Conservation (phyloP, 2,113 vertebrate species). For the Catharus bicknelli region DNA sequence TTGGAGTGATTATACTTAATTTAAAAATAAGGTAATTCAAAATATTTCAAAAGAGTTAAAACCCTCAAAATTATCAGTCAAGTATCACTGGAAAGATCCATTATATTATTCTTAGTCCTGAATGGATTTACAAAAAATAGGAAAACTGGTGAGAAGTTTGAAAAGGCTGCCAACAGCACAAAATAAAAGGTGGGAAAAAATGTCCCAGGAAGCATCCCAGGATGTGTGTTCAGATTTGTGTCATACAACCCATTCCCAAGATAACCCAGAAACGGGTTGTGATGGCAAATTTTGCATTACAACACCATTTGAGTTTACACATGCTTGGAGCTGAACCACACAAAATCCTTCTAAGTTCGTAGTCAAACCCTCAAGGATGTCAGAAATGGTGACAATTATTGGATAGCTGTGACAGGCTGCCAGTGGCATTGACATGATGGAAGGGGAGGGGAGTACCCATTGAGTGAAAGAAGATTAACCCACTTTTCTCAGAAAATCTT, state of each 20-base stretch:
- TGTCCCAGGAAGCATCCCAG: not conserved
- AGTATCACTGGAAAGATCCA: not conserved
- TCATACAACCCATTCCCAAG: rapidly evolving
- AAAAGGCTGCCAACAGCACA: not conserved
- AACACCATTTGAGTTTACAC: rapidly evolving
- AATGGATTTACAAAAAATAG: too few relatives aligned
- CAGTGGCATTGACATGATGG: not conserved
- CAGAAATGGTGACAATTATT: not conserved
- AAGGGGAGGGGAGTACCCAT: not conserved
- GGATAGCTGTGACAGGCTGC: not conserved
- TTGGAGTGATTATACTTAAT: not conserved
- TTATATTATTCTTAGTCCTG: not conserved
- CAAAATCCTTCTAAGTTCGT: not conserved
- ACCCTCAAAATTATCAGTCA: not conserved
- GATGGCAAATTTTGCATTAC: not conserved
- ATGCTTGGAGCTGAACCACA: not conserved
- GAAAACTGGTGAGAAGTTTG: not conserved
- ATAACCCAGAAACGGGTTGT: rapidly evolving
- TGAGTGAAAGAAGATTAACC: not conserved
- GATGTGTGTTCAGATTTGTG: not conserved
- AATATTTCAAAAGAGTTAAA: not conserved
- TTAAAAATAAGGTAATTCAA: not conserved
- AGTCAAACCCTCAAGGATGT: not conserved
- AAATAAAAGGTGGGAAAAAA: not conserved
- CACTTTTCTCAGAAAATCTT: not conserved